These are phyloP conservation scores for Turnix velox DNA, from an alignment of 2,113 vertebrate genomes.

Conservation along the genomic window DNA sequence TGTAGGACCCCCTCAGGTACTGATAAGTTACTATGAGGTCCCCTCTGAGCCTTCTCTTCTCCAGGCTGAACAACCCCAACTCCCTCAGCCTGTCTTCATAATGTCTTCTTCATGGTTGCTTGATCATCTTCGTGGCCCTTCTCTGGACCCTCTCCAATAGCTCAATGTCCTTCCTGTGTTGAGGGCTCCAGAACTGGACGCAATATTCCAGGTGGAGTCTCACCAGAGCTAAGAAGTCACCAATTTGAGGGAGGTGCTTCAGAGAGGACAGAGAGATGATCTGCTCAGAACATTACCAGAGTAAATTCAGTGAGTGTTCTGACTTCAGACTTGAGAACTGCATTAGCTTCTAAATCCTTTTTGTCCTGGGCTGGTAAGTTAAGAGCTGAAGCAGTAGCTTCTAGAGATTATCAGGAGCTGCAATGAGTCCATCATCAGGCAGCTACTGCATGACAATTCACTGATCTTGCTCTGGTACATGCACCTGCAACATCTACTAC, in stretches of 20 bases:
- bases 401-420: neutral
- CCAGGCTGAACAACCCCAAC: no score
- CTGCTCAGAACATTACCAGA: neutral
- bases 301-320: neutral
- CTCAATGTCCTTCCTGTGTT: no score
- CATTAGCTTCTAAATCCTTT: neutral
- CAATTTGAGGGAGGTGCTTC: neutral
- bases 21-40: no score
- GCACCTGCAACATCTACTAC: neutral
- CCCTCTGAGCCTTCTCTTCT: no score
- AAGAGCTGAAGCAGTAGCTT: neutral
- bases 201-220: no score
- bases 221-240: neutral
- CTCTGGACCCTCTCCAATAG: no score
- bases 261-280: neutral
- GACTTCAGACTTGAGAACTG: neutral
- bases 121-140: no score
- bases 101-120: no score
- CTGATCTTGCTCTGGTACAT: rapidly evolving
- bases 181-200: no score
- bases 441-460: neutral
- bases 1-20: no score
- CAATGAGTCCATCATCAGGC: neutral
- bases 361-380: neutral
- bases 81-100: no score